phyloP scores from a whole-genome alignment of 1,140 invertebrate genomes.

The Pantala flavescens region DNA sequence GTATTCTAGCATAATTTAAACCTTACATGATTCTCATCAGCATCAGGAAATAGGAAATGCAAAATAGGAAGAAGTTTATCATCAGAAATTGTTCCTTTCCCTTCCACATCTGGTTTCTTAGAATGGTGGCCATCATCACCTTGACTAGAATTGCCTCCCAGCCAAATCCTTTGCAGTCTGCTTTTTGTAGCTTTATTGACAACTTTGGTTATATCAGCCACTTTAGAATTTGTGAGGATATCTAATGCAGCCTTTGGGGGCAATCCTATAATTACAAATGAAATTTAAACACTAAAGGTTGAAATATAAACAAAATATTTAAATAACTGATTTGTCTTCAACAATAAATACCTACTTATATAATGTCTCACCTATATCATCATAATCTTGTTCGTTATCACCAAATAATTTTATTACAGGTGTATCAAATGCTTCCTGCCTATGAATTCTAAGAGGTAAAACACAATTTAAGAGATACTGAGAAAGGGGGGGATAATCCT shows the following conservation, averaged over 20 bases:
- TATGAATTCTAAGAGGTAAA: too few species aligned
- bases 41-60: slow-evolving; percentile 83
- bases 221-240: slow-evolving; percentile 44
- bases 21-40: slow-evolving; percentile 49
- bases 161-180: slow-evolving; percentile 26
- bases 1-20: background rate
- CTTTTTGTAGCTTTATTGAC: slow-evolving; percentile 33
- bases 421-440: background rate
- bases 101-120: background rate
- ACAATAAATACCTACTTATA: too few species aligned
- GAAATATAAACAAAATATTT: background rate
- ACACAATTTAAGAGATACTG: background rate
- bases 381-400: background rate
- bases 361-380: background rate
- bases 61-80: slow-evolving; percentile 65
- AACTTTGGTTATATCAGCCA: slow-evolving; percentile 43
- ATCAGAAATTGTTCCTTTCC: slow-evolving; percentile 61
- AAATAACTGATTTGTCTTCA: too few species aligned
- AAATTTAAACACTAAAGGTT: background rate
- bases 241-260: slow-evolving; percentile 29
- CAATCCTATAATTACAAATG: slow-evolving; percentile 16
- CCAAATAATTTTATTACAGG: background rate
- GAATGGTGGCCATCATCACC: background rate
- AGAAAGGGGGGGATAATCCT: background rate
- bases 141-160: background rate